Evolutionary conservation across 2,888 invertebrate genomes (phyloP), one percentile per base, ranked within the genome.

Genomic region (Acholoe squamosa): DNA sequence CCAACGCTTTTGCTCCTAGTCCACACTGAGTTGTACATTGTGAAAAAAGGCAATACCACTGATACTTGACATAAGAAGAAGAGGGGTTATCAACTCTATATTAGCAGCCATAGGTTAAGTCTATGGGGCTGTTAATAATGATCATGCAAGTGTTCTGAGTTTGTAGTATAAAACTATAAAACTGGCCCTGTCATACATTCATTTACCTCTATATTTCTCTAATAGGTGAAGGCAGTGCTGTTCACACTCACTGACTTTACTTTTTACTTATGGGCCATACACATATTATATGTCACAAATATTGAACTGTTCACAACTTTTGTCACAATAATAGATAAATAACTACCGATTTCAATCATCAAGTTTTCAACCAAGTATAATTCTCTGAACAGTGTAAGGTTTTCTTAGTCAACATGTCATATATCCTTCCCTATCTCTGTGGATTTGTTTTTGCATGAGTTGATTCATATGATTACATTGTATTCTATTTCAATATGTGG

Each of bases 151-250:
- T 86, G 86, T 54, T n/a, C 14, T 54, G 34, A 25, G 84, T 54
- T 51, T 86, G 86, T 43, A 43, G 43, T 86, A 86, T 86, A 86
- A 86, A 86, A 86, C 86, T 86, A 86, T 86, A 86, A 86, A 86
- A 86, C 33, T 25, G 80, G 34, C 33, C 3, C 19, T 33, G 3
- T n/a, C n/a, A 19, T 19, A n/a, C 61, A 61, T 19, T 14, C 61
- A 61, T 61, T 3, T 19, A 61, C 19, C 61, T 61, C 61, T 61
- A 61, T 0, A 61, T 61, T 43, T 43, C 43, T 43, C 61, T n/a
- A 19, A 7, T 14, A 61, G 61, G 61, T 61, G 61, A 61, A 61
- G 61, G 61, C 61, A 61, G 61, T 61, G 61, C 19, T 12, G 19
- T 61, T 19, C n/a, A 61, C 19, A 54, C 14, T 19, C 61, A 61